These are phyloP conservation scores for Parasteatoda tepidariorum DNA, from an alignment of 1,140 invertebrate species.

Conservation along the genomic window DNA sequence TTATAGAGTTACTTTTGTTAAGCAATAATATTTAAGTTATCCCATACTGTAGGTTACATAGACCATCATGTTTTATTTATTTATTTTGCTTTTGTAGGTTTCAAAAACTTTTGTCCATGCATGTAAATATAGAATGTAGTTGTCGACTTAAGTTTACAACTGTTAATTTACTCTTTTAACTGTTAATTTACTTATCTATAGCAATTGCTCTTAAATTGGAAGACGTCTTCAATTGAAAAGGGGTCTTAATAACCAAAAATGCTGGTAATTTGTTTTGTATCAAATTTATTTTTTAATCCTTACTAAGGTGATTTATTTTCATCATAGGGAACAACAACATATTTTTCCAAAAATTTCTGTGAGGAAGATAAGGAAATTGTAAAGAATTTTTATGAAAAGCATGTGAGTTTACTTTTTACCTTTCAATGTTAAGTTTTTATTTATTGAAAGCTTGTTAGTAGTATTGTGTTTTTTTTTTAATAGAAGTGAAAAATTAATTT, in stretches of 20 bases:
- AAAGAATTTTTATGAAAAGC: slow-evolving; percentile 84
- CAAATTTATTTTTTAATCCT: neutral
- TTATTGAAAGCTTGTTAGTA: neutral
- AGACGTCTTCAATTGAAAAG: neutral
- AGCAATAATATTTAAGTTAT: no score
- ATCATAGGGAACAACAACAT: slow-evolving; percentile 84
- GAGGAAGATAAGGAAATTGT: slow-evolving; percentile 85
- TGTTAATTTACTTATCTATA: neutral
- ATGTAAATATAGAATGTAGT: no score
- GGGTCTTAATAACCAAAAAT: neutral
- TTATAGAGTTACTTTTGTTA: no score
- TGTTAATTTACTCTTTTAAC: neutral
- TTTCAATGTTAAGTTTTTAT: neutral
- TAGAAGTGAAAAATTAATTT: neutral
- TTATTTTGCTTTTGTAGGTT: no score
- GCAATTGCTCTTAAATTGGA: neutral
- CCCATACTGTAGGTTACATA: no score
- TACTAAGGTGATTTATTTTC: neutral
- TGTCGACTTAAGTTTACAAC: neutral
- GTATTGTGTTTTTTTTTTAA: neutral
- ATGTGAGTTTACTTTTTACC: slow-evolving; percentile 66
- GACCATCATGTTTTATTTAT: no score
- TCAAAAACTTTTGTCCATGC: no score
- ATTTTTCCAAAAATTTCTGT: slow-evolving; percentile 91
- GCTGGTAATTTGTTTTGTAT: neutral